These are phyloP conservation scores for Chrysaora quinquecirrha DNA, from an alignment of 30 jellyfish, hydroid and myxozoan species.

Conservation along the genomic window DNA sequence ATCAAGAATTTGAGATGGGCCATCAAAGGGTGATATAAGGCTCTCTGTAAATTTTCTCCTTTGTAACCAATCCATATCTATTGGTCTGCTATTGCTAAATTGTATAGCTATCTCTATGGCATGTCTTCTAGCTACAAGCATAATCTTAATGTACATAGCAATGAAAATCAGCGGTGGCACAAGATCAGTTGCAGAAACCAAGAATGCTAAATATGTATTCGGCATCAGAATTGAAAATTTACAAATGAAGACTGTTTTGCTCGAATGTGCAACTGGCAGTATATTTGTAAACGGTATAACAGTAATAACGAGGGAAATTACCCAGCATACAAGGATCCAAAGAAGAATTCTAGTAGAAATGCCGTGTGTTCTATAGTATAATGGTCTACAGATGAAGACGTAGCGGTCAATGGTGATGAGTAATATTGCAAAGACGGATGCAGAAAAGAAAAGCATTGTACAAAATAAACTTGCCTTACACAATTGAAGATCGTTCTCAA, in stretches of 20 bases:
- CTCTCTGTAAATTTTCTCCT: slow-evolving; percentile 30
- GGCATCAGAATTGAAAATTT: slow-evolving; percentile 15
- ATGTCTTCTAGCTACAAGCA: slow-evolving; percentile 47
- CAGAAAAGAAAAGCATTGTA: slow-evolving; percentile 27
- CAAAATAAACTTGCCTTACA: slow-evolving; percentile 27
- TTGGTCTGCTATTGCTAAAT: slow-evolving; percentile 4
- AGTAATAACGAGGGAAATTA: slow-evolving; percentile 20
- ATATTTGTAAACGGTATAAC: slow-evolving; percentile 26
- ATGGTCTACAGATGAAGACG: slow-evolving; percentile 58
- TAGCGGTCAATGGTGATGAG: slow-evolving; percentile 60
- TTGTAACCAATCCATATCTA: slow-evolving; percentile 35
- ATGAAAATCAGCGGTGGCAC: slow-evolving; percentile 47
- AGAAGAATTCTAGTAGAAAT: slow-evolving; percentile 4
- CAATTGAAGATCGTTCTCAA: background rate
- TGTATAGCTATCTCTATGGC: slow-evolving; percentile 62
- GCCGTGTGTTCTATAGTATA: slow-evolving; percentile 34
- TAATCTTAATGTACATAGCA: slow-evolving; percentile 42
- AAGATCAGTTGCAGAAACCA: slow-evolving; percentile 27
- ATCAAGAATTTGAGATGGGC: slow-evolving; percentile 1
- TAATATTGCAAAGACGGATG: slow-evolving; percentile 58
- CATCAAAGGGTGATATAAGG: slow-evolving; percentile 31
- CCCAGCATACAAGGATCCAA: slow-evolving; percentile 41
- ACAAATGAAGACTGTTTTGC: background rate
- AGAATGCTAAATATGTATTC: slow-evolving; percentile 12
- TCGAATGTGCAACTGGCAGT: background rate